A percentile compares a stretch with the other conserved stretches of the same genome.
phyloP scores from a whole-genome alignment of 2,113 vertebrate genomes.

The Anarhynchus alexandrinus region DNA sequence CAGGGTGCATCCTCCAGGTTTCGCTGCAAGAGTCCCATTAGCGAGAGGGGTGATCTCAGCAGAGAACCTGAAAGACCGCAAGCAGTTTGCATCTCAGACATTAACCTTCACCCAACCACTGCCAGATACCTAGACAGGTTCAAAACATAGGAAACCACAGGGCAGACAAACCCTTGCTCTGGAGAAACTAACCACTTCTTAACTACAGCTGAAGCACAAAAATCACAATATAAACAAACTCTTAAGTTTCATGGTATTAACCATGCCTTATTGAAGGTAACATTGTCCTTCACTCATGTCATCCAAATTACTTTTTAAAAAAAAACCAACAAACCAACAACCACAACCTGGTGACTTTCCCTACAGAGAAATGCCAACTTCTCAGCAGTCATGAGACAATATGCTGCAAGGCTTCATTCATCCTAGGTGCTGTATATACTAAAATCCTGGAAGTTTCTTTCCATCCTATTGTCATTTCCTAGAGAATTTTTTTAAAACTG shows the following conservation, averaged over 20 bases:
- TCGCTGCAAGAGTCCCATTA: not conserved
- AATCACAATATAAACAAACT: not conserved
- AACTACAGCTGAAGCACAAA: not conserved
- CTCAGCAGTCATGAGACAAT: not conserved
- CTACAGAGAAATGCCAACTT: not conserved
- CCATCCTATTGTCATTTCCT: not conserved
- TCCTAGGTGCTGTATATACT: not conserved
- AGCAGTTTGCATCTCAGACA: not conserved
- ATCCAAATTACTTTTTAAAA: not conserved
- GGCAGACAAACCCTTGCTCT: not conserved
- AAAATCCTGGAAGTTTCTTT: not conserved
- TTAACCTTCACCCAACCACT: not conserved
- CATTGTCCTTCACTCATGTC: not conserved
- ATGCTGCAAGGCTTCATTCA: not conserved
- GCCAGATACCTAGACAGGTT: not conserved
- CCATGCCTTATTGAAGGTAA: not conserved
- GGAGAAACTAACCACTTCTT: not conserved
- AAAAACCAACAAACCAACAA: no score
- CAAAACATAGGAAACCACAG: not conserved
- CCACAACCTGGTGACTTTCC: not conserved
- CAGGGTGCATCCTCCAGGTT: not conserved
- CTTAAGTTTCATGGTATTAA: not conserved
- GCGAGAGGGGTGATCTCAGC: not conserved
- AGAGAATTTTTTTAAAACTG: not conserved
- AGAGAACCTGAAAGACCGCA: not conserved